These are phyloP conservation scores for Spialia ferax DNA, from an alignment of 2,888 invertebrate genomes.

Conservation along the genomic window DNA sequence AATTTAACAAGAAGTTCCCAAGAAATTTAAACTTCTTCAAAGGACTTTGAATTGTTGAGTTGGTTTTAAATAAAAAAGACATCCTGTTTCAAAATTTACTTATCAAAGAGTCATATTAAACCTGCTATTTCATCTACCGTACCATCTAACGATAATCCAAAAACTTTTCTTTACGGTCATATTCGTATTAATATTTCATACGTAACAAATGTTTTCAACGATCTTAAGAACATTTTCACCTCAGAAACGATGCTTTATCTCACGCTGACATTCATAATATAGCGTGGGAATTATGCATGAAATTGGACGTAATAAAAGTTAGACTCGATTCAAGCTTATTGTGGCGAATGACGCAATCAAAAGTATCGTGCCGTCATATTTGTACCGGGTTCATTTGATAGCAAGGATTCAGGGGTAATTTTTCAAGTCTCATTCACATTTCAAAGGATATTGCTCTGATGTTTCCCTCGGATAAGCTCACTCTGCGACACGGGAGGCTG, in stretches of 20 bases:
- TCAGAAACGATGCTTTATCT: slow-evolving; percentile 26
- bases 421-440: slow-evolving; percentile 36
- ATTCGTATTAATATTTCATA: slow-evolving; percentile 15
- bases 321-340: slow-evolving; percentile 39
- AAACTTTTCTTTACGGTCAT: background rate
- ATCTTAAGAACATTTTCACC: slow-evolving; percentile 26
- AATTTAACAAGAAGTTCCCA: slow-evolving; percentile 22
- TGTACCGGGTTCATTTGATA: slow-evolving; percentile 36
- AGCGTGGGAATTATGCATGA: slow-evolving; percentile 33
- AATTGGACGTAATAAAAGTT: slow-evolving; percentile 41
- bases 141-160: background rate
- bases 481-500: slow-evolving; percentile 6
- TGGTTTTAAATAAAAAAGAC: slow-evolving; percentile 5
- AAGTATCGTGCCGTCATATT: slow-evolving; percentile 40
- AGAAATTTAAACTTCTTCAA: slow-evolving; percentile 31
- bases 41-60: slow-evolving; percentile 15
- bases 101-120: slow-evolving; percentile 1
- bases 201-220: slow-evolving; percentile 25
- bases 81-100: background rate
- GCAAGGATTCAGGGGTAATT: slow-evolving; percentile 29
- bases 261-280: slow-evolving; percentile 20
- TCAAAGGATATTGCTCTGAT: slow-evolving; percentile 33
- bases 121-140: background rate
- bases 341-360: slow-evolving; percentile 43
- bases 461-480: slow-evolving; percentile 28